Conservation (phyloP, 2,888 invertebrate species). For the Metallyticus violacea region DNA sequence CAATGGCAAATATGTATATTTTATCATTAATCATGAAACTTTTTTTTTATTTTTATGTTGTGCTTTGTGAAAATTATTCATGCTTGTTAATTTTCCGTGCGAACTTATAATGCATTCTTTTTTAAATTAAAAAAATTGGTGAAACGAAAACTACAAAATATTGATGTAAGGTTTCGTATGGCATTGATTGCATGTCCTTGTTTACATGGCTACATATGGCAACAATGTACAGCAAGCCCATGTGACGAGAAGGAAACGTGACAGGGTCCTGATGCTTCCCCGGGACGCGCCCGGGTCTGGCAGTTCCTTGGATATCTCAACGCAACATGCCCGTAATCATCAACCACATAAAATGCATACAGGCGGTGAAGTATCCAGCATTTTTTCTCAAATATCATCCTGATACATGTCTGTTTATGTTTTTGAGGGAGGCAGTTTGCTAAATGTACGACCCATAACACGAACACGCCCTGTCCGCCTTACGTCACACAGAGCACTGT, state of each 20-base stretch:
- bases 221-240: conserved; percentile 39
- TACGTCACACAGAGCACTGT: conserved; percentile 45
- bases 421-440: neutral
- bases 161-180: neutral
- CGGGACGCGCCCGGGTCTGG: conserved; percentile 24
- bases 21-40: no score
- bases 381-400: neutral
- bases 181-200: conserved; percentile 25
- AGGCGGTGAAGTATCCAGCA: neutral
- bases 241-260: conserved; percentile 48
- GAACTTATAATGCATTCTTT: neutral
- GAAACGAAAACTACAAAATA: neutral
- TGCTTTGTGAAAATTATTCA: no score
- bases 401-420: neutral
- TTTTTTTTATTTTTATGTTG: no score
- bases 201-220: conserved; percentile 26
- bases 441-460: neutral
- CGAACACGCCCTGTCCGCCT: conserved; percentile 41
- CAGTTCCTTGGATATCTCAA: neutral
- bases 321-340: neutral
- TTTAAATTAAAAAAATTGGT: neutral
- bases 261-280: conserved; percentile 43
- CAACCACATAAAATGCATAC: neutral
- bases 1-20: no score
- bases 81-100: no score